Evolutionary conservation across 2,888 invertebrate genomes (phyloP).

Genomic region (Polietes domitor): DNA sequence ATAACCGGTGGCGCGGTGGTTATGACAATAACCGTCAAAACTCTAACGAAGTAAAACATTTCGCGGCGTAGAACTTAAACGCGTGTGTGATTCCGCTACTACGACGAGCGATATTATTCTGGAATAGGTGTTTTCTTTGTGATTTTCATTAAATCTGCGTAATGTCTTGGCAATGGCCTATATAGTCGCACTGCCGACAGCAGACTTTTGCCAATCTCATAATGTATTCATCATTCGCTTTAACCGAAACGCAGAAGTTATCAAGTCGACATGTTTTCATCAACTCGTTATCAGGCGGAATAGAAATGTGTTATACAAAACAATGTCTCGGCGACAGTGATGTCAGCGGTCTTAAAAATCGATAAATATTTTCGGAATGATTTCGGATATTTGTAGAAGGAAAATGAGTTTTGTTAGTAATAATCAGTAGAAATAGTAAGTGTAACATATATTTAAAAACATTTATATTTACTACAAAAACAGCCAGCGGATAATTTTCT

Average conservation of each 20-base stretch:
- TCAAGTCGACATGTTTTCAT: slow-evolving; percentile 52
- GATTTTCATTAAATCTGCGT: background rate
- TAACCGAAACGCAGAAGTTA: background rate
- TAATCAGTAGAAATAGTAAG: no score
- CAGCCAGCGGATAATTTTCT: no score
- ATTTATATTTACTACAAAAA: no score
- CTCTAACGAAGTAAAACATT: slow-evolving; percentile 17
- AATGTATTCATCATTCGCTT: background rate
- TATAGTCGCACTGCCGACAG: background rate
- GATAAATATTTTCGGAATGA: no score
- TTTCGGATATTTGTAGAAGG: no score
- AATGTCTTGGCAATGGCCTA: background rate
- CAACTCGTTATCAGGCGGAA: slow-evolving; percentile 38
- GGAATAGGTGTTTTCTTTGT: slow-evolving; percentile 17
- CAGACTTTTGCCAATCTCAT: background rate
- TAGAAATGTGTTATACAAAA: background rate
- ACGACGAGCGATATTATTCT: background rate
- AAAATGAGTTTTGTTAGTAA: no score
- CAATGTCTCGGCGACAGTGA: background rate
- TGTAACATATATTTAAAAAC: no score
- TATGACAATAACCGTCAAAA: slow-evolving; percentile 20
- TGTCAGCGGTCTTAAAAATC: no score
- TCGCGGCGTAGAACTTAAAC: background rate
- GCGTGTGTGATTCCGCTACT: background rate
- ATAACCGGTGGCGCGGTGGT: background rate